Evolutionary conservation across 2,113 vertebrate genomes (phyloP).

Genomic region (Elanoides forficatus): DNA sequence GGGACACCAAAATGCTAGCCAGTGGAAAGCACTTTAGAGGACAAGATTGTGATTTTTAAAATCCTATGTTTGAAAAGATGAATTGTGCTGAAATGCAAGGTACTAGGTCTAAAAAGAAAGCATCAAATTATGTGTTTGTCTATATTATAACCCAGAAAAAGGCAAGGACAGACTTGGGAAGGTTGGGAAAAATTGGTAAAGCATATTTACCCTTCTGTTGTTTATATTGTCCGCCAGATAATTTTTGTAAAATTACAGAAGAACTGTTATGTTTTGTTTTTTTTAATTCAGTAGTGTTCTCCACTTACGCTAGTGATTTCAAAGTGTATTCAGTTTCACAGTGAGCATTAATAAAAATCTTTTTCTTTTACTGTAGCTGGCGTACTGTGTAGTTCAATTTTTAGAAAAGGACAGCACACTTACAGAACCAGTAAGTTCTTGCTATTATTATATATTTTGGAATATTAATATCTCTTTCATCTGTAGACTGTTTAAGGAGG

Average conservation of each 20-base stretch:
- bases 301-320: neutral
- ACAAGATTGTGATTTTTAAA: neutral
- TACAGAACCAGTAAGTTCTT: conserved; percentile 89
- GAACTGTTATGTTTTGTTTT: too few species aligned
- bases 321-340: neutral
- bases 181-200: neutral
- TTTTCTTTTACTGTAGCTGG: conserved; percentile 79
- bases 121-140: neutral
- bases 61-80: neutral
- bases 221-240: neutral
- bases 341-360: neutral
- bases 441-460: neutral
- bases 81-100: neutral
- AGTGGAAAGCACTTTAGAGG: neutral
- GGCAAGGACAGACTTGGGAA: neutral
- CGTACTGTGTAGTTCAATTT: conserved; percentile 97
- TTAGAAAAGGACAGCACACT: conserved; percentile 98
- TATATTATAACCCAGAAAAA: neutral
- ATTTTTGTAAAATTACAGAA: neutral
- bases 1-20: neutral
- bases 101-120: neutral
- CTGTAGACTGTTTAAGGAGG: neutral
- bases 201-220: neutral
- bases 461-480: neutral
- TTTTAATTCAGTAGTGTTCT: neutral